These are phyloP conservation scores for Enteromius thamalakanensis DNA, from an alignment of 2,797 vertebrate species.

Conservation along the genomic window DNA sequence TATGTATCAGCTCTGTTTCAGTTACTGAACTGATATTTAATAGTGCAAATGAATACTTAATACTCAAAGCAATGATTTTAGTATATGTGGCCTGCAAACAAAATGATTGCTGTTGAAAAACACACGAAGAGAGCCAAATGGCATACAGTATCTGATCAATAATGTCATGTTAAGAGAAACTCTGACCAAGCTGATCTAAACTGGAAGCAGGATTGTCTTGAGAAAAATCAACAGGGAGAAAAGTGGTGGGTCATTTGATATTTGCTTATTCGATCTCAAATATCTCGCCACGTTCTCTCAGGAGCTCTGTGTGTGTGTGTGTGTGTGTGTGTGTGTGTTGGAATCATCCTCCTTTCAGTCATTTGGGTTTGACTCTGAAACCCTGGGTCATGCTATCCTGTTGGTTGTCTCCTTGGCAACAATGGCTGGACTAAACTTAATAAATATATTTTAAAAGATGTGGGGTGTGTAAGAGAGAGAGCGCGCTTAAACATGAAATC, in stretches of 20 bases:
- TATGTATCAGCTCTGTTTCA: background rate
- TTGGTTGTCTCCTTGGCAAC: constrained; percentile 76
- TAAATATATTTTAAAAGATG: constrained; percentile 68
- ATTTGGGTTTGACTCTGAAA: constrained; percentile 62
- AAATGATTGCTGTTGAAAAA: background rate
- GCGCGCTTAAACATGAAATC: constrained; percentile 75
- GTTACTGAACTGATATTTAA: background rate
- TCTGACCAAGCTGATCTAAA: constrained; percentile 19
- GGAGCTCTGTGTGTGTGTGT: constrained; percentile 47
- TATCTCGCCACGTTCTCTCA: constrained; percentile 61
- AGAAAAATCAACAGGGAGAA: constrained; percentile 55
- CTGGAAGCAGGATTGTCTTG: constrained; percentile 27
- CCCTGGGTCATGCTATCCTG: constrained; percentile 49
- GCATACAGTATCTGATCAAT: constrained; percentile 18
- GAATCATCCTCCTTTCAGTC: constrained; percentile 67
- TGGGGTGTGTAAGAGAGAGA: constrained; percentile 46
- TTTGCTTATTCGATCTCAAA: constrained; percentile 52
- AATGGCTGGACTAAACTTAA: constrained; percentile 67
- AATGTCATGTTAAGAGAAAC: constrained; percentile 17
- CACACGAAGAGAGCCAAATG: background rate
- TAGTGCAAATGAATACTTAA: background rate
- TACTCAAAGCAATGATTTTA: background rate
- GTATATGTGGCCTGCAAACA: background rate
- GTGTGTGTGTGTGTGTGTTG: no score
- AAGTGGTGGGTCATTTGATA: constrained; percentile 64